Evolutionary conservation across 2,797 vertebrate genomes (phyloP), one percentile per base, ranked within the genome.

Genomic region (Danio choprae): DNA sequence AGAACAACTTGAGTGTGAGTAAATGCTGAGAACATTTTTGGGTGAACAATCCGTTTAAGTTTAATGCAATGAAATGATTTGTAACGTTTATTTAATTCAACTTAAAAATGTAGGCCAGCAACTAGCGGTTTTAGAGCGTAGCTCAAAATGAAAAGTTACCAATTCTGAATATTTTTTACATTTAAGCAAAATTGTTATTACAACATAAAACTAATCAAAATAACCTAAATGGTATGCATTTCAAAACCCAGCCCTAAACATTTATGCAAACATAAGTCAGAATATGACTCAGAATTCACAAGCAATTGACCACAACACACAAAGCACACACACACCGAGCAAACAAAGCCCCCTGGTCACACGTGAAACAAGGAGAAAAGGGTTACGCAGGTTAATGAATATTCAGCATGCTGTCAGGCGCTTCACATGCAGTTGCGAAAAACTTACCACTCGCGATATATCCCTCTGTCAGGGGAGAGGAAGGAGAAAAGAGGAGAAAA

Each of bases 371-470:
- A 71, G 60, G 69, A 73, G 62, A 79, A 59, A 80, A 13, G 77
- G 56, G 86, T 89, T 79, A 82, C 70, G 36, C 80, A 81, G 81
- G 89, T 95, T 94, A 94, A 89, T 89, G 88, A 90, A 89, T 77
- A 80, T 77, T 58, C 81, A 43, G 72, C 90, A 93, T 91, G 93
- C 91, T 56, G 89, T 81, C 90, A 87, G 77, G 84, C 65, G 79
- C 86, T 86, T 91, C 64, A 91, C 91, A 93, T 90, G 92, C 92
- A 87, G 87, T 89, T 41, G 77, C 73, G 67, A 85, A 84, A 87
- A 68, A 95, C 94, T 95, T 93, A 94, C 94, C 93, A 94, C 85
- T 90, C 91, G 36, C 91, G 89, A 79, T 94, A 95, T n/a, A 94
- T 92, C 85, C 88, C 91, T 87, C 93, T 95, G 93, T 87, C 80